These are phyloP conservation scores for Ophthalmolycus amberensis DNA, from an alignment of 2,113 vertebrate genomes.

Conservation along the genomic window DNA sequence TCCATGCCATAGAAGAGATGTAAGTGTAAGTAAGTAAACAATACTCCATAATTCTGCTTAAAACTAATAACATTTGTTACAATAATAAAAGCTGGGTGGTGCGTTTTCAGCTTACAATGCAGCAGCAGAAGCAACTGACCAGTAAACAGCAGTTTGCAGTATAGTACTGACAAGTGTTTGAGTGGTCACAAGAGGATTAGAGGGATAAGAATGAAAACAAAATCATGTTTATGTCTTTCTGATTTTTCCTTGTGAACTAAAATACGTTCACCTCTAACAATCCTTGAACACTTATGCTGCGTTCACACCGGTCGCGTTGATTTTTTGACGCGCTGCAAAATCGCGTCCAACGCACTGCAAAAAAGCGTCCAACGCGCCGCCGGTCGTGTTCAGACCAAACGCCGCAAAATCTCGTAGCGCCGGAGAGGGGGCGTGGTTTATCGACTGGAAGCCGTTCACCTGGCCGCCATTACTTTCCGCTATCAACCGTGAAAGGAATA, in stretches of 20 bases:
- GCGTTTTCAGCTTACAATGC: constrained; percentile 9
- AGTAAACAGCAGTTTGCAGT: constrained; percentile 1
- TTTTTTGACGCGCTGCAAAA: too few species aligned
- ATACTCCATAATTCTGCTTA: constrained; percentile 8
- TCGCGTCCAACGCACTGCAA: too few species aligned
- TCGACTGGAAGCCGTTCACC: too few species aligned
- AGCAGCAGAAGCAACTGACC: constrained; percentile 7
- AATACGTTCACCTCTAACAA: not conserved
- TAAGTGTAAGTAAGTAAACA: constrained; percentile 15
- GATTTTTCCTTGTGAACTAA: not conserved
- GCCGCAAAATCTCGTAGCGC: too few species aligned
- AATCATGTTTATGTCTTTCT: not conserved
- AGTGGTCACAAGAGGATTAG: not conserved
- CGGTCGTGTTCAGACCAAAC: too few species aligned
- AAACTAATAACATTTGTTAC: constrained; percentile 6
- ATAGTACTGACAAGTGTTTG: not conserved
- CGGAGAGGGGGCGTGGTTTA: too few species aligned
- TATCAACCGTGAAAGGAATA: too few species aligned
- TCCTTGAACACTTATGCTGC: not conserved
- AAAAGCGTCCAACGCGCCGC: too few species aligned
- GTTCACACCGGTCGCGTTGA: too few species aligned
- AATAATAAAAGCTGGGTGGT: constrained; percentile 3
- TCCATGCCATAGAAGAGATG: constrained; percentile 1
- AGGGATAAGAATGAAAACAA: not conserved
- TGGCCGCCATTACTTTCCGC: too few species aligned